These are phyloP conservation scores for Stratiolaelaps scimitus DNA, from an alignment of 1,140 invertebrate genomes.

Conservation along the genomic window DNA sequence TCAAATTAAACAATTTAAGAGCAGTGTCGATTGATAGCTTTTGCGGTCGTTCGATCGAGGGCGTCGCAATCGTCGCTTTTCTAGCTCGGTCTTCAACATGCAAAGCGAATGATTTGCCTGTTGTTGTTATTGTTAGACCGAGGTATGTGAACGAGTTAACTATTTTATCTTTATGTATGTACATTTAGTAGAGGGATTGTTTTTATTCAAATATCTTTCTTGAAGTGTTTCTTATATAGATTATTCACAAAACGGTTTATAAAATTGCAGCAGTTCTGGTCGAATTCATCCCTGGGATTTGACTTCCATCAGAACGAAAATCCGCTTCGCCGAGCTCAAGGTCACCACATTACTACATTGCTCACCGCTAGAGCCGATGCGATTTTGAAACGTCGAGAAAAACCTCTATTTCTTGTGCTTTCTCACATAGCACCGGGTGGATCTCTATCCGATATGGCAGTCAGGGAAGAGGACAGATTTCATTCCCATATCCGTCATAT, in stretches of 20 bases:
- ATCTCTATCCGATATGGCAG: neutral
- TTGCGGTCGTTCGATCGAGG: too few relatives aligned
- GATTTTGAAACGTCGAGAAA: neutral
- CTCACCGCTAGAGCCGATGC: neutral
- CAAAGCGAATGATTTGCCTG: too few relatives aligned
- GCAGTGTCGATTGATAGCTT: too few relatives aligned
- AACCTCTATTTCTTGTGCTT: neutral
- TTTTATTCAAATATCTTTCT: too few relatives aligned
- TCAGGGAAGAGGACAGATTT: neutral
- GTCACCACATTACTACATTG: neutral
- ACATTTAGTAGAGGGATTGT: too few relatives aligned
- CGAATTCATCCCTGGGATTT: neutral
- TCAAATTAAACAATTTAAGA: too few relatives aligned
- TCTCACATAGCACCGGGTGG: neutral
- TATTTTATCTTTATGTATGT: too few relatives aligned
- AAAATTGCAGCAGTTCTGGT: conserved; percentile 1
- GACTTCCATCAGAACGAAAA: neutral
- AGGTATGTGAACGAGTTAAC: too few relatives aligned
- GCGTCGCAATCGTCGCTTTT: too few relatives aligned
- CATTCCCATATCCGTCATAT: neutral
- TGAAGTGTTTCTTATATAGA: neutral
- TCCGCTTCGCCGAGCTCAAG: neutral
- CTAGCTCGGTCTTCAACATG: too few relatives aligned
- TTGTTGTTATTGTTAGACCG: too few relatives aligned
- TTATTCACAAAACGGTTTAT: neutral